Evolutionary conservation across 2,888 invertebrate genomes (phyloP).

Genomic region (Tetragonula carbonaria): DNA sequence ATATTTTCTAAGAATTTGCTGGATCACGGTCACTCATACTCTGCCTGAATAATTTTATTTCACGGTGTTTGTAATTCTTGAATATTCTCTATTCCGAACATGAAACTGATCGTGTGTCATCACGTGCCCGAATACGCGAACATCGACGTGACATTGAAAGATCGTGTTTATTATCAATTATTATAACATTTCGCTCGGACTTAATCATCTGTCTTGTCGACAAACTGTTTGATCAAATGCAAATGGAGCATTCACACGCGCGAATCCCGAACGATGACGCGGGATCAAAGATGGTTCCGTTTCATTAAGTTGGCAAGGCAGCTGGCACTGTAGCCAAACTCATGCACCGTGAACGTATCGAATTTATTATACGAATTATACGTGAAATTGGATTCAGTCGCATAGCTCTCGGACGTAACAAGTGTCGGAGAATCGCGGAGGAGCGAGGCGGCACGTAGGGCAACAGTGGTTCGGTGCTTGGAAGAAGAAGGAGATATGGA

Average conservation of each 20-base stretch:
- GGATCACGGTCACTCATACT: background rate
- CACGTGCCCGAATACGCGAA: too few relatives aligned
- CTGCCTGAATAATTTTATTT: background rate
- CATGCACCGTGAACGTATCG: slow-evolving; percentile 6
- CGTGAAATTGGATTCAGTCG: slow-evolving; percentile 27
- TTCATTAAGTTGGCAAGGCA: background rate
- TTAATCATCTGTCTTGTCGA: too few relatives aligned
- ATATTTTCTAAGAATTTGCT: slow-evolving; percentile 31
- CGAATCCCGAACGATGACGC: background rate
- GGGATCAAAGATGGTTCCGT: background rate
- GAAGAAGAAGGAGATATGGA: background rate
- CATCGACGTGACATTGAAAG: too few relatives aligned
- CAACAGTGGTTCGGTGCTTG: background rate
- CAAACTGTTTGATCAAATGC: background rate
- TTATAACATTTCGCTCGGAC: too few relatives aligned
- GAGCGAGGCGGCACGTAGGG: background rate
- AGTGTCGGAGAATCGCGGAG: background rate
- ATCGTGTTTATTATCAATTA: too few relatives aligned
- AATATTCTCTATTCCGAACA: too few relatives aligned
- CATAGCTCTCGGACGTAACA: background rate
- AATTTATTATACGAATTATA: slow-evolving; percentile 20
- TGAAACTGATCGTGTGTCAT: too few relatives aligned
- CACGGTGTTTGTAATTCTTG: too few relatives aligned
- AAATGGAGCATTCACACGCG: background rate
- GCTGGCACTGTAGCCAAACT: background rate